Evolutionary conservation across 2,797 vertebrate species (phyloP), one percentile per base, ranked within the genome.

Genomic region (Martes flavigula): DNA sequence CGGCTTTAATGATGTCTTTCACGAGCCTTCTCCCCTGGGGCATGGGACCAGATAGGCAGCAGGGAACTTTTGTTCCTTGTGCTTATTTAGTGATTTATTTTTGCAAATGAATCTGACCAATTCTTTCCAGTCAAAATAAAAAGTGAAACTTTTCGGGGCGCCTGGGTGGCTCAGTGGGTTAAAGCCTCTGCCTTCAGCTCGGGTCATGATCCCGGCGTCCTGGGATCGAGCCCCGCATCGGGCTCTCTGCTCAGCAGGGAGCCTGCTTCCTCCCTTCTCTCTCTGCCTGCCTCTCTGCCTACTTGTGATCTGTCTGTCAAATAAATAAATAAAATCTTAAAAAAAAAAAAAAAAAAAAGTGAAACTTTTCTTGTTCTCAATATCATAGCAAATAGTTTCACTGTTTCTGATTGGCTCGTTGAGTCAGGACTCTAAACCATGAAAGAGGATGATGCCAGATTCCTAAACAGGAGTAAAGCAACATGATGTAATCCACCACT

Each of bases 1-100:
- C 60, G n/a, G 75, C 90, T 97, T 96, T 94, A 94, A 95, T 11
- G 66, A 85, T 51, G 90, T 64, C 92, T 98, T 97, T 98, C 95
- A 90, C 15, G 43, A 89, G 58, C 68, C 70, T 83, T 79, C 73
- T 91, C 96, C 72, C 83, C 23, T 10, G 96, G 90, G 97, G 91
- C 35, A 3, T 3, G 43, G 88, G 91, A 84, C 93, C 78, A 96
- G 89, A 82, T 70, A 83, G 78, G 73, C 70, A 56, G 83, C 9
- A 46, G 30, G 3, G 6, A 5, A 27, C 46, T 84, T 97, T 84
- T 91, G 90, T 95, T 79, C 73, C 83, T 58, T n/a, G 75, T 11
- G 32, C 90, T 82, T 72, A 30, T 40, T 97, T 96, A 70, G 23
- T 70, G 66, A 51, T 43, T 94, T 93, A 64, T 94, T 97, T 97